Base-by-base conservation (phyloP, 2,113 vertebrate species). In the Syngnathus floridae region DNA sequence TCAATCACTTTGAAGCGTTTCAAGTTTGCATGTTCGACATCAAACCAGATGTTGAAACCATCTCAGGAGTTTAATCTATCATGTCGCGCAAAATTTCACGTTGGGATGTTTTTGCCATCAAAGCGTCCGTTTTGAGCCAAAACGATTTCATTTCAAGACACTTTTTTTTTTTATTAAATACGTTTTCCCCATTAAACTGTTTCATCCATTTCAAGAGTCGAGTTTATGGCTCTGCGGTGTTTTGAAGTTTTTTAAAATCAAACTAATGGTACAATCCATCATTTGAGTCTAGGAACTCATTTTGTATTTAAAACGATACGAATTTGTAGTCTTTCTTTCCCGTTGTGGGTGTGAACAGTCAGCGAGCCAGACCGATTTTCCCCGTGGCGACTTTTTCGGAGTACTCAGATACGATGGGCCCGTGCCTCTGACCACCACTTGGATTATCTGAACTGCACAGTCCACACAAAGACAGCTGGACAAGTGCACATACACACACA, bases 401-500 rank as follows among this genome's bases (percentile, higher is more conserved):
- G 26, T 31, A 31, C 26, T 31, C 26, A 31, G 26, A 31, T 31
- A 31, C 26, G 26, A 31, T 3, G 26, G 26, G 26, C 26, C 26
- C 26, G 26, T 31, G 26, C 37, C 16, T 59, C 14, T 37, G 57
- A 59, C 17, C 35, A n/a, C 17, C 59, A 14, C 6, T 41, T 22
- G 8, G 40, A 45, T 43, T 21, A 41, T 61, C 43, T 41, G 38
- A 61, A 61, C 21, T 14, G 13, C 35, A 8, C 59, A 26, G 40
- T 41, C 59, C 38, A 52, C 72, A 43, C 64, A 14, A 10, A 68
- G 68, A 75, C 64, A 54, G 22, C 69, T 38, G 68, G 71, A 68
- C 75, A 64, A 72, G 67, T 62, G 68, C n/a, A 64, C 66, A 69
- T 46, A 62, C 65, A 58, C 59, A 48, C 62, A 56, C 71, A 70